Evolutionary conservation across 2,888 invertebrate genomes (phyloP), one percentile per base, ranked within the genome.

Genomic region (Hyles lineata): DNA sequence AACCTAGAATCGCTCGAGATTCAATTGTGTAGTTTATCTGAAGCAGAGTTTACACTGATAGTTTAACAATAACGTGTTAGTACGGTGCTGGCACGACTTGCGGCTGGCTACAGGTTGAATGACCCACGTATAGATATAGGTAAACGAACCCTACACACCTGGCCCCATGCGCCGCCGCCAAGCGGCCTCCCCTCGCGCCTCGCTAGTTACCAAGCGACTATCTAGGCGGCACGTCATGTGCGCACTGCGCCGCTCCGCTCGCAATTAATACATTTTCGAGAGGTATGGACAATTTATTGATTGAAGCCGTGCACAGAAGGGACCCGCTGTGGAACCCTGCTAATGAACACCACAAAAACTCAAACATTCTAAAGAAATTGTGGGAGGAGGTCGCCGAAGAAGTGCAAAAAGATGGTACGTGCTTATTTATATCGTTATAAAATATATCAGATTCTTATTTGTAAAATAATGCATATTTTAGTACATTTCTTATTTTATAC

Each of bases 311-410:
- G 58, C 74, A 70, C 70, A 76, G 74, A 69, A 74, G 77, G 59
- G 74, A 75, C 59, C 75, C 75, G 70, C 72, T 76, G 55, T 76
- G 76, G 78, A 75, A 78, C 63, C 72, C 75, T 9, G 61, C 72
- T 43, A 72, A 73, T 72, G 73, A 76, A 70, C 74, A 74, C 43
- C 76, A 76, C 62, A 76, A 75, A 71, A 73, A 78, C 69, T 74
- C 74, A 29, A 73, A 72, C 69, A 73, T 75, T 50, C 67, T 76
- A 58, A 74, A 74, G 70, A 75, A 75, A 73, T 70, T 76, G 71
- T 77, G 76, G 76, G 74, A 75, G 58, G 76, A 76, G 72, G 74
- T 76, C 61, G 74, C 74, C 52, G 72, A 72, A 52, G 75, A 76
- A 72, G 74, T 74, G 19, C 50, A 70, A 55, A 74, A 73, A 72